phyloP scores from a whole-genome alignment of 2,797 vertebrate species.

The Epinephelus awoara region DNA sequence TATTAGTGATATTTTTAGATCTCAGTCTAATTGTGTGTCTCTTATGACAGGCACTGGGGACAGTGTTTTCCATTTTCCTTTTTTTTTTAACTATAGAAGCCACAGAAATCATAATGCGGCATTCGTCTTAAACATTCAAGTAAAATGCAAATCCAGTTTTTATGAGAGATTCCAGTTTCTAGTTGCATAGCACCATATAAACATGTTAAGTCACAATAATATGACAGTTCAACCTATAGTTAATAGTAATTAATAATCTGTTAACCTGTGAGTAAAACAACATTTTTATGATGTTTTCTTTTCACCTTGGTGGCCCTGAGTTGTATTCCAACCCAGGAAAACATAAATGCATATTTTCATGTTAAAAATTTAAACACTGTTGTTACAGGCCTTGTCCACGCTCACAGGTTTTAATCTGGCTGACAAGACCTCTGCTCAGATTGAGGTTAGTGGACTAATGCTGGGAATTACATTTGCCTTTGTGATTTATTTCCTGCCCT shows the following conservation, averaged over 20 bases:
- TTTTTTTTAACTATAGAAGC: background rate
- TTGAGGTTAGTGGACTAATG: background rate
- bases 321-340: background rate
- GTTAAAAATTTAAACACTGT: background rate
- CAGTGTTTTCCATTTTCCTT: background rate
- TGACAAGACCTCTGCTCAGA: background rate
- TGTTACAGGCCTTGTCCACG: background rate
- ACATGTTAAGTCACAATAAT: background rate
- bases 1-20: slow-evolving; percentile 29
- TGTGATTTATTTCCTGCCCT: background rate
- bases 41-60: background rate
- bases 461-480: background rate
- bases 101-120: background rate
- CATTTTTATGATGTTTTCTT: background rate
- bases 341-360: background rate
- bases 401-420: background rate
- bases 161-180: background rate
- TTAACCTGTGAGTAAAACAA: background rate
- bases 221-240: background rate
- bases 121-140: background rate
- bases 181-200: background rate
- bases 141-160: background rate
- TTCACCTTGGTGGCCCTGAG: background rate
- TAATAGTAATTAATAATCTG: background rate
- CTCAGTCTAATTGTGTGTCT: slow-evolving; percentile 28